These are phyloP conservation scores for Ptychadena robeensis DNA, from an alignment of 2,797 vertebrate species.

Conservation along the genomic window DNA sequence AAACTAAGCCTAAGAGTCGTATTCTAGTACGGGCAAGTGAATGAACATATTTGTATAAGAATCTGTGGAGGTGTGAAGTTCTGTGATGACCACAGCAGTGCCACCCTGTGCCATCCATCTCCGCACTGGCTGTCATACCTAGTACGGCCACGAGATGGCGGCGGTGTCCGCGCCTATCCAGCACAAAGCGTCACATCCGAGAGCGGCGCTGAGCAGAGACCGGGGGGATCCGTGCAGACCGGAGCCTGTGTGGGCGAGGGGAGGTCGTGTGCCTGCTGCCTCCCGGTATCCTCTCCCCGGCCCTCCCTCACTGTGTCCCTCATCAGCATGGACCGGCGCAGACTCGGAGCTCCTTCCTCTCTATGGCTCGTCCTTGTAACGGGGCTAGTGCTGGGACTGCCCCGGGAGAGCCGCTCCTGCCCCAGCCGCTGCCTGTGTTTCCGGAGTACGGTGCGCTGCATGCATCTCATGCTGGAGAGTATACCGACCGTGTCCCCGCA, in stretches of 20 bases:
- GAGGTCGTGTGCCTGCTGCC: conserved; percentile 54
- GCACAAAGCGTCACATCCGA: conserved; percentile 48
- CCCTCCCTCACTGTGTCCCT: conserved; percentile 36
- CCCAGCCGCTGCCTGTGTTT: conserved; percentile 95
- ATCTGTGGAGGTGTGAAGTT: too few species aligned
- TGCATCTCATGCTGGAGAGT: conserved; percentile 93
- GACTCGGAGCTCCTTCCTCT: conserved; percentile 54
- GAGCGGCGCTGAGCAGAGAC: conserved; percentile 15
- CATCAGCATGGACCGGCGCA: conserved; percentile 67
- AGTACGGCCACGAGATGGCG: conserved; percentile 27
- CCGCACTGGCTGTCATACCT: not conserved
- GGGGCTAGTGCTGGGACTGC: conserved; percentile 67
- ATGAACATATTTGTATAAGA: too few species aligned
- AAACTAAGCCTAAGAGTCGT: too few species aligned
- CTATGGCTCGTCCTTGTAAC: conserved; percentile 67
- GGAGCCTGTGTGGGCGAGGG: conserved; percentile 42
- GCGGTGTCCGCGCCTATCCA: not conserved
- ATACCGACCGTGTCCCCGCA: conserved; percentile 87
- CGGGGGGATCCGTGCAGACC: conserved; percentile 19
- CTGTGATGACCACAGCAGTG: too few species aligned
- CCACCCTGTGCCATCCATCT: too few species aligned
- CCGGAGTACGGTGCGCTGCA: conserved; percentile 95
- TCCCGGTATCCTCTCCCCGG: conserved; percentile 33
- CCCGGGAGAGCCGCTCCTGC: conserved; percentile 74
- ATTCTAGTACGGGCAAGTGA: too few species aligned